Base-by-base conservation (phyloP, 2,797 vertebrate genomes). In the Halcyon chelicuti region DNA sequence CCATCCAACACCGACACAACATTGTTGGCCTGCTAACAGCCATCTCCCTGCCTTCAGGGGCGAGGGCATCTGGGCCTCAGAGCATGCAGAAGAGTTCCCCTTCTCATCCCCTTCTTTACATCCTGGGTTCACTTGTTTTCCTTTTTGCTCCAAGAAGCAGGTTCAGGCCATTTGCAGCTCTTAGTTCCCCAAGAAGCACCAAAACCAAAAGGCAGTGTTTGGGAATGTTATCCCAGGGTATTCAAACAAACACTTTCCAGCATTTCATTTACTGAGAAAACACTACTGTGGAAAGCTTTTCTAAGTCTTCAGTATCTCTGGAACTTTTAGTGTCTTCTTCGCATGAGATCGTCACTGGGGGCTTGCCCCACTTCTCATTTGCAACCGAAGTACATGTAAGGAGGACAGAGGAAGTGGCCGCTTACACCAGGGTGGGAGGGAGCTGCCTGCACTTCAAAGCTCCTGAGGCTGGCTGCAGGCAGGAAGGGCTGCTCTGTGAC, bases 401-500 rank as follows among this genome's bases (percentile, higher is more conserved):
- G 73, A 82, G 63, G 70, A 63, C 77, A 88, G 90, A 86, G 84
- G 91, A 96, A 88, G 83, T 66, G 82, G 60, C 67, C 3, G 2
- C 65, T 85, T 58, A 49, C 47, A 54, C n/a, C 35, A 17, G 31
- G 17, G 68, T 65, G 84, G 42, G 54, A 85, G 77, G 81, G 78
- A 90, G 55, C 68, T 86, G 88, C 79, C 40, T 13, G 9, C 26
- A n/a, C 71, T 87, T 91, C 91, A 94, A 63, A 92, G 80, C 75
- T 67, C 31, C 65, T 1, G 72, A 55, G 68, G 57, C 57, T 40
- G 86, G 65, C 51, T 0, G 1, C 44, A 9, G 57, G 58, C 93
- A 90, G 92, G 92, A 94, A 94, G 84, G 79, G 90, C 90, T 87
- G 95, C 54, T 29, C 4, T 1, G 73, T 86, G 85, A 95, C 16